Evolutionary conservation across 2,797 vertebrate genomes (phyloP).

Genomic region (Columba guinea): DNA sequence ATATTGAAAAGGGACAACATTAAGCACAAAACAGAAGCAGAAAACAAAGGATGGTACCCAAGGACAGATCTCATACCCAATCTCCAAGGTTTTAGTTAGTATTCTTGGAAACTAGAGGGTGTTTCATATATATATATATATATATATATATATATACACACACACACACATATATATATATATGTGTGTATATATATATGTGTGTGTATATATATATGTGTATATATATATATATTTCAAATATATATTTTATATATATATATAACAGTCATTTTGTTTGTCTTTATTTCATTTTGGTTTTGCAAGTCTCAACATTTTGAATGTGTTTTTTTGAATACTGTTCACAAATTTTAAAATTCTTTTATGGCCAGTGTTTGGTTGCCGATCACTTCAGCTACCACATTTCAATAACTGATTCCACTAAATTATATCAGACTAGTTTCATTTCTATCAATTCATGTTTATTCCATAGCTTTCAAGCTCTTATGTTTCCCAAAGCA

Average conservation of each 20-base stretch:
- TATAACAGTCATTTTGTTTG: background rate
- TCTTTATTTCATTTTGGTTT: background rate
- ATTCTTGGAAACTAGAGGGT: background rate
- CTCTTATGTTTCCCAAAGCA: background rate
- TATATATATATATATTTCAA: background rate
- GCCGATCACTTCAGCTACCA: background rate
- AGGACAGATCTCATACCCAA: background rate
- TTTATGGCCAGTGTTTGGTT: background rate
- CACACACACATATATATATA: background rate
- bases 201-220: background rate
- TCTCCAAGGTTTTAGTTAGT: background rate
- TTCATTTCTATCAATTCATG: constrained; percentile 25
- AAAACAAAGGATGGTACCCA: background rate
- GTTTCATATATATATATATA: background rate
- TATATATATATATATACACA: no score
- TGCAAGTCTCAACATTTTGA: background rate
- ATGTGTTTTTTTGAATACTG: rapidly evolving
- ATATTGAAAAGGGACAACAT: background rate
- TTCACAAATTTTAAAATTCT: background rate
- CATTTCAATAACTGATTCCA: background rate
- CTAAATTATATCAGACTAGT: background rate
- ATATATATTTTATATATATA: background rate
- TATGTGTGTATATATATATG: background rate
- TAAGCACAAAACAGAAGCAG: background rate
- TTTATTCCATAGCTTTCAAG: constrained; percentile 7